Percentiles rank a stretch among this genome's conserved stretches.
Evolutionary conservation across 2,888 invertebrate species (phyloP).

Genomic region (Eupithecia exiguata): DNA sequence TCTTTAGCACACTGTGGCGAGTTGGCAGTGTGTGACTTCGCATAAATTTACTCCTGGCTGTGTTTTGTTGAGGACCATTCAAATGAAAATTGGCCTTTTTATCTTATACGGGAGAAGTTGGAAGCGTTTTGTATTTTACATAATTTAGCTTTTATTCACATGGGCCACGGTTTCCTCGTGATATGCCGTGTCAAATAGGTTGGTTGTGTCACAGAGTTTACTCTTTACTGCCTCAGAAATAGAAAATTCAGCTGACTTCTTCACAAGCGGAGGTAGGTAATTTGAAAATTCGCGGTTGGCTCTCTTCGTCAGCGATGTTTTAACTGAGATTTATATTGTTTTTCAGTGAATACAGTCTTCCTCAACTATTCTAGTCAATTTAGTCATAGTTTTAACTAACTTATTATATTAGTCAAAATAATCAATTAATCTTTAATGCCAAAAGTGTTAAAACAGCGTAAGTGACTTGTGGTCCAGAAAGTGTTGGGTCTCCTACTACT

Average conservation of each 20-base stretch:
- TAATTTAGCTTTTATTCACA: conserved; percentile 19
- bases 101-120: conserved; percentile 23
- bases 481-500: neutral
- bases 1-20: conserved; percentile 3
- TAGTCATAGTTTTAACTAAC: conserved; percentile 38
- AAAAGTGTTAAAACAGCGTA: conserved; percentile 7
- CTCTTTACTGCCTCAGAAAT: neutral
- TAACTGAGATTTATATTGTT: neutral
- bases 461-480: neutral
- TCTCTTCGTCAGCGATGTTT: neutral
- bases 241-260: neutral
- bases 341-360: conserved; percentile 48
- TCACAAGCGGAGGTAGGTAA: neutral
- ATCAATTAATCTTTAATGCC: neutral
- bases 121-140: conserved; percentile 18
- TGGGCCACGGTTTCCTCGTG: neutral
- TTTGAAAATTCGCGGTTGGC: neutral
- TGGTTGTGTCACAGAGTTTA: conserved; percentile 23
- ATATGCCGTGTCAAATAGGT: conserved; percentile 4
- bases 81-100: conserved; percentile 24
- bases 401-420: conserved; percentile 9
- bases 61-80: conserved; percentile 19
- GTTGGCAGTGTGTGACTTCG: conserved; percentile 27
- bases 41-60: conserved; percentile 23
- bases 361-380: conserved; percentile 53